Conservation (phyloP, 2,888 invertebrate species). For the Drosophila incognita region DNA sequence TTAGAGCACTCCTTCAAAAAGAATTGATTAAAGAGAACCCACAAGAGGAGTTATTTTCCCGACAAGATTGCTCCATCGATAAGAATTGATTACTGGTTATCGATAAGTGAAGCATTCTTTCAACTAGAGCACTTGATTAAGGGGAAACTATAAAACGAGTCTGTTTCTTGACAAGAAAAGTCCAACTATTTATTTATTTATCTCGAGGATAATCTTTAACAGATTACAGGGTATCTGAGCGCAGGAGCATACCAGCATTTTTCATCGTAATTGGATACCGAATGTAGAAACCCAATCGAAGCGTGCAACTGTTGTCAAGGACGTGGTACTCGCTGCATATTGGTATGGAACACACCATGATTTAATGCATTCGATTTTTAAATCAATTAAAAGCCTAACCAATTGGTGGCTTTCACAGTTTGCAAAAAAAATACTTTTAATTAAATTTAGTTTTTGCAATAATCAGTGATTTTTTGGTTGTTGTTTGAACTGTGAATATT, state of each 20-base stretch:
- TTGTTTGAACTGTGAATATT: neutral
- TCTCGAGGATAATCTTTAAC: no score
- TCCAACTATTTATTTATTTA: neutral
- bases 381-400: constrained; percentile 56
- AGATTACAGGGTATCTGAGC: neutral
- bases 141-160: neutral
- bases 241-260: constrained; percentile 14
- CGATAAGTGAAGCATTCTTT: neutral
- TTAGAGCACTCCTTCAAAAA: neutral
- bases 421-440: constrained; percentile 34
- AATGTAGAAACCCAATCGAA: constrained; percentile 20
- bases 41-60: neutral
- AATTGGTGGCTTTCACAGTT: constrained; percentile 20
- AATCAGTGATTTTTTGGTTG: neutral
- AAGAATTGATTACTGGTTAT: neutral
- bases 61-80: neutral
- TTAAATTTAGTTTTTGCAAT: constrained; percentile 46
- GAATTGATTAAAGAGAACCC: neutral
- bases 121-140: neutral
- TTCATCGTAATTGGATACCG: constrained; percentile 28
- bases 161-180: neutral
- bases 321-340: constrained; percentile 25
- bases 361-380: constrained; percentile 42
- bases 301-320: constrained; percentile 31
- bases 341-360: constrained; percentile 19